Evolutionary conservation across 2,797 vertebrate genomes (phyloP), one percentile per base, ranked within the genome.

Genomic region (Valencia hispanica): DNA sequence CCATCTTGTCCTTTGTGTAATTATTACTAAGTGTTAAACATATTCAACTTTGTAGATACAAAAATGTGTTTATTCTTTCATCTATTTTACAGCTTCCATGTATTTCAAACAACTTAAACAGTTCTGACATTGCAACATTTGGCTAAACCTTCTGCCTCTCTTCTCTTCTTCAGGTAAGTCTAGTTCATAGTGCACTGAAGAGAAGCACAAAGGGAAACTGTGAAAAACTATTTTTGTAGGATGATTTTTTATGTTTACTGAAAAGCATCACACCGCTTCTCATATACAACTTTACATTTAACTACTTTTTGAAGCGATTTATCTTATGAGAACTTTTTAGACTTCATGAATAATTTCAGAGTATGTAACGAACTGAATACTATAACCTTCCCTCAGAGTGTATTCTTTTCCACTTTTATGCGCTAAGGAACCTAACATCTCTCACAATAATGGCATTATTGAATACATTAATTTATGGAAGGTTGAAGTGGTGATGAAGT

Each of bases 201-300:
- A 65, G 34, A 22, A 39, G 18, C 61, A 25, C 20, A 51, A 48
- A 51, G 22, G 32, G 20, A 20, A 34, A 2, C 34, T 25, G 20
- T 39, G 22, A 39, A 39, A 39, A 65, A 39, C 1, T 10, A 1
- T 22, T 20, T 22, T 3, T 10, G 34, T 9, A 22, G 4, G 36
- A 34, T 80, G 30, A 78, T 72, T 78, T 36, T n/a, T 43, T 79
- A 15, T 50, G 0, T 83, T 78, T 74, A 34, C 27, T 79, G 30
- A 47, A 77, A 81, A 51, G 50, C 5, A 70, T 70, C 79, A 39
- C 32, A 63, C 57, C 70, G 20, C 12, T 65, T 65, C 69, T 61
- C 32, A 22, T 25, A 43, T 20, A 43, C 10, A n/a, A 25, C 27
- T 55, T 27, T 20, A 17, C n/a, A 68, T 75, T 27, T 1, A 36